Evolutionary conservation across 2,113 vertebrate genomes (phyloP), one percentile per base, ranked within the genome.

Genomic region (Mustela lutreola): DNA sequence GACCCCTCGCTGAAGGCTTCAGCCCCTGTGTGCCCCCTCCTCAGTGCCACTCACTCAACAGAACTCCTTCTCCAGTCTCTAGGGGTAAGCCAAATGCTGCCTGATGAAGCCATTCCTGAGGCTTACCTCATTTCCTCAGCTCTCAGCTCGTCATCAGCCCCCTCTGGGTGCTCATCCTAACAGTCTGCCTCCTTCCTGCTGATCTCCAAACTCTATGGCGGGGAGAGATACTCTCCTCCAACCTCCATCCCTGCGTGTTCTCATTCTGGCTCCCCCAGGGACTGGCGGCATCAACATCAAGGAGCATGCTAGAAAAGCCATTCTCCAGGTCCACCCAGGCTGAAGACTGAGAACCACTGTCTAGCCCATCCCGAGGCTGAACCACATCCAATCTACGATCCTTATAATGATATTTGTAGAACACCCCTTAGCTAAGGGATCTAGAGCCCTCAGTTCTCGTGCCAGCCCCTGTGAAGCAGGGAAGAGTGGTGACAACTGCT

Each of bases 1-100:
- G 4, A 42, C n/a, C 73, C 70, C 73, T 39, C 0, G 1, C n/a
- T 0, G 50, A 8, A 62, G 63, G 73, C 80, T 42, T 80, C n/a
- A 28, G 73, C 4, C 78, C 76, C 4, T 1, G 4, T 3, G 26
- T 0, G 1, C 22, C 50, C 26, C 11, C 19, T 15, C 79, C 63
- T 78, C 45, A 48, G 5, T 3, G 4, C 50, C 42, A 16, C 22
- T 22, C 19, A 12, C 39, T 50, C 87, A 36, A 21, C 33, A 70
- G 48, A 31, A 6, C 16, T 8, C 39, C 63, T 4, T 78, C 36
- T 67, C 31, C 45, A 56, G 24, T 22, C 65, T 62, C 67, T 0
- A 36, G 1, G 33, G 39, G 48, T 86, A 11, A 75, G n/a, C 14
- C 1, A 33, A 75, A 19, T 4, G 10, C 60, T 24, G 53, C 93